Conservation (phyloP, 2,113 vertebrate species). For the Pseudorasbora parva region DNA sequence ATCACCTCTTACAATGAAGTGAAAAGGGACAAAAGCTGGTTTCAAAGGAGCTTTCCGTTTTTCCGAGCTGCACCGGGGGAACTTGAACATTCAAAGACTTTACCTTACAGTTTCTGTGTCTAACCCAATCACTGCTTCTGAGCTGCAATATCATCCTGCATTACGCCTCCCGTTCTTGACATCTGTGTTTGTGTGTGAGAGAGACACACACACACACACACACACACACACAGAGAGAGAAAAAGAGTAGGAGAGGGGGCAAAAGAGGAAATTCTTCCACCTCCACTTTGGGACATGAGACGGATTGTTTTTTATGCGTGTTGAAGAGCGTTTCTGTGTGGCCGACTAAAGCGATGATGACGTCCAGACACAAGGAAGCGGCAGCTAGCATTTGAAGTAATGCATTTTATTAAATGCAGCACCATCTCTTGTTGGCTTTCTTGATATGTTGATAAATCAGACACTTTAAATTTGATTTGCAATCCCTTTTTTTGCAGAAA, state of each 20-base stretch:
- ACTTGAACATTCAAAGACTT: neutral
- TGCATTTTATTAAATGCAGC: constrained; percentile 23
- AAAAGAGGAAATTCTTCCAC: constrained; percentile 56
- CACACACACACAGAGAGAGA: constrained; percentile 20
- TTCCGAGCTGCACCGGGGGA: neutral
- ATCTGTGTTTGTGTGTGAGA: constrained; percentile 36
- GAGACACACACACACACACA: constrained; percentile 7
- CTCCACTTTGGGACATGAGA: constrained; percentile 43
- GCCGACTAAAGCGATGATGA: neutral
- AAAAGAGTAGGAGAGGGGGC: constrained; percentile 21
- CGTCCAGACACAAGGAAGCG: neutral
- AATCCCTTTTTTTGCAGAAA: neutral
- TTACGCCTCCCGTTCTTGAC: neutral
- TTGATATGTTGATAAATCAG: neutral
- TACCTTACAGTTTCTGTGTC: neutral
- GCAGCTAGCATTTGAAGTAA: neutral
- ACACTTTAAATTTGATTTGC: constrained; percentile 11
- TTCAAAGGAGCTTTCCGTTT: neutral
- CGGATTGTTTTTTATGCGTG: neutral
- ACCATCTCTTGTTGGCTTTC: neutral
- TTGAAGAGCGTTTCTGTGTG: neutral
- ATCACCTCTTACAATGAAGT: neutral
- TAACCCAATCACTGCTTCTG: neutral
- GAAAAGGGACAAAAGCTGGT: neutral
- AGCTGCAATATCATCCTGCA: neutral